These are phyloP conservation scores for Proterorhinus semilunaris DNA, from an alignment of 2,113 vertebrate species.

Conservation along the genomic window DNA sequence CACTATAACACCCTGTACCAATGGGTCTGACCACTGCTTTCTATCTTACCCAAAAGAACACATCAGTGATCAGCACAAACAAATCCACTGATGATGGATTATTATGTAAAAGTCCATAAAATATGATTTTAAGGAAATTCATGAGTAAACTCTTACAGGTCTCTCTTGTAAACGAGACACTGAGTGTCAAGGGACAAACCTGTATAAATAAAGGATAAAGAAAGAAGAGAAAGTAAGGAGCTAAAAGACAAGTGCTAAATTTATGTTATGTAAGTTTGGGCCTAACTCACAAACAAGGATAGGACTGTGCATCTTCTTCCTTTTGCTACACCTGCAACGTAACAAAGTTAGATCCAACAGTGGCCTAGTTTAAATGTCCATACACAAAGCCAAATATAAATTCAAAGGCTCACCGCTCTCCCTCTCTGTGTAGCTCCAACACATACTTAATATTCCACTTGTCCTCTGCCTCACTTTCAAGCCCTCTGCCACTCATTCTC, in stretches of 20 bases:
- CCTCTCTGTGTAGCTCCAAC: slow-evolving; percentile 25
- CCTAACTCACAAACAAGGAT: neutral
- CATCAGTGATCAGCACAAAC: neutral
- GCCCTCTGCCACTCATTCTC: slow-evolving; percentile 28
- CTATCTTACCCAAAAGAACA: neutral
- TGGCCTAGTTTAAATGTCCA: slow-evolving; percentile 53
- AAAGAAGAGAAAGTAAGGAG: neutral
- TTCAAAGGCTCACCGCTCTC: slow-evolving; percentile 40
- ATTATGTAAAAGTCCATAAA: neutral
- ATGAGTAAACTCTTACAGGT: too few relatives aligned
- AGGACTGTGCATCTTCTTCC: slow-evolving; percentile 2
- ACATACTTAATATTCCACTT: slow-evolving; percentile 39
- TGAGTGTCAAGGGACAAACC: too few relatives aligned
- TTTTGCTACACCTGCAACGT: slow-evolving; percentile 31
- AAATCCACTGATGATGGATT: neutral
- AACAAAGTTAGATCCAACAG: slow-evolving; percentile 24
- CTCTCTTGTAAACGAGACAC: too few relatives aligned
- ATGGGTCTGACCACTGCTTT: slow-evolving; percentile 26
- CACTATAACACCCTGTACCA: slow-evolving; percentile 17
- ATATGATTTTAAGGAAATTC: too few relatives aligned
- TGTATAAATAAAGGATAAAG: neutral
- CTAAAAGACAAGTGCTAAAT: neutral
- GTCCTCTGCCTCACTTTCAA: slow-evolving; percentile 29
- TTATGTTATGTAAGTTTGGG: neutral
- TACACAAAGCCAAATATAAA: slow-evolving; percentile 44